Conservation (phyloP, 2,113 vertebrate genomes). For the Lipotes vexillifer region DNA sequence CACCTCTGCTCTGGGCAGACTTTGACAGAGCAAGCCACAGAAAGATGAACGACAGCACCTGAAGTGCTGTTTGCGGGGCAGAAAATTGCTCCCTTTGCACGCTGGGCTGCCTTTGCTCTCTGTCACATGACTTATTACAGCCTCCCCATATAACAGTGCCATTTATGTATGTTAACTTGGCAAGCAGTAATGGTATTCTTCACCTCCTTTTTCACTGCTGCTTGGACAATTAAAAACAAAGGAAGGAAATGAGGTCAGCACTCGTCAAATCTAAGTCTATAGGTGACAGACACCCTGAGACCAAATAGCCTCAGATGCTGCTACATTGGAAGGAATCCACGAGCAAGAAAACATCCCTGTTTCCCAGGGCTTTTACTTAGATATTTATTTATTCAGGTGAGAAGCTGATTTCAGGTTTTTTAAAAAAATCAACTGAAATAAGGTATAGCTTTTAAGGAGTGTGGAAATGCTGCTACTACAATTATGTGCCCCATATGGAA, state of each 20-base stretch:
- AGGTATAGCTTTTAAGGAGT: background rate
- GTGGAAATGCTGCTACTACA: background rate
- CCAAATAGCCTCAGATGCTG: constrained; percentile 51
- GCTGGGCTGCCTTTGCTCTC: constrained; percentile 82
- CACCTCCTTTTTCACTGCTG: constrained; percentile 45
- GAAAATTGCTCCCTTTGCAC: constrained; percentile 97
- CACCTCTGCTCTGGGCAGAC: constrained; percentile 84
- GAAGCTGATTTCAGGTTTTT: constrained; percentile 5
- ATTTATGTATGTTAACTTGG: constrained; percentile 94
- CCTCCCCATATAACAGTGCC: constrained; percentile 84
- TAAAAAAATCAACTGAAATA: background rate
- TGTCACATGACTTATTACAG: constrained; percentile 84
- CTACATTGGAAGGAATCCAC: background rate
- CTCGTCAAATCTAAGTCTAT: constrained; percentile 73
- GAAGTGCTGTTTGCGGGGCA: constrained; percentile 92
- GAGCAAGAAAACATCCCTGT: constrained; percentile 41
- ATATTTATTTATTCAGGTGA: constrained; percentile 45
- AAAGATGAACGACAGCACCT: constrained; percentile 96
- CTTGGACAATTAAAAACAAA: constrained; percentile 73
- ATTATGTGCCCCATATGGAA: background rate
- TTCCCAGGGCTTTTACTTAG: constrained; percentile 50
- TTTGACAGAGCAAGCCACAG: constrained; percentile 92
- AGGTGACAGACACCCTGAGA: constrained; percentile 11
- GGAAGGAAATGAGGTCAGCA: constrained; percentile 72
- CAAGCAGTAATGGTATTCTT: constrained; percentile 69